These are phyloP conservation scores for Drosophila equinoxialis DNA, from an alignment of 1,140 invertebrate species.

Conservation along the genomic window DNA sequence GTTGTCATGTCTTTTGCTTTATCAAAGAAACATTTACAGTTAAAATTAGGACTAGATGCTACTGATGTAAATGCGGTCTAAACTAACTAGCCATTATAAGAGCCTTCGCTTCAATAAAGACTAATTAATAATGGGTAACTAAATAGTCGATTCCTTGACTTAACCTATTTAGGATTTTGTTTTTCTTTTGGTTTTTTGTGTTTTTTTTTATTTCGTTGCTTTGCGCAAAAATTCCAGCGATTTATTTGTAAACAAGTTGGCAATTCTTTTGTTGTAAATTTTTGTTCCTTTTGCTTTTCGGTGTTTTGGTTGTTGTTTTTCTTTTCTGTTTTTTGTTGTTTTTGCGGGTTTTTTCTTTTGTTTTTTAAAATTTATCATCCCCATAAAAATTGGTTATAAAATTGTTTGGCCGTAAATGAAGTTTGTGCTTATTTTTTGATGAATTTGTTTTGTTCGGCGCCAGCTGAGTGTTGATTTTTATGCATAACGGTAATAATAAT, in stretches of 20 bases:
- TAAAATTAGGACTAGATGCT: too few species aligned
- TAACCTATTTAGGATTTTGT: not conserved
- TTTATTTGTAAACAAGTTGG: conserved; percentile 78
- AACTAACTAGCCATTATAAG: too few species aligned
- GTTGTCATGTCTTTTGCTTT: too few species aligned
- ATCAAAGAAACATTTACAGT: too few species aligned
- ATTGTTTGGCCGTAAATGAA: conserved; percentile 70
- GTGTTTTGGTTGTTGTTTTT: conserved; percentile 43
- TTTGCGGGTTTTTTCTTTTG: conserved; percentile 32
- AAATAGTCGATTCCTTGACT: not conserved
- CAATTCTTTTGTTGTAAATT: conserved; percentile 56
- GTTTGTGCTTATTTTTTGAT: conserved; percentile 68
- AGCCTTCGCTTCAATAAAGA: not conserved
- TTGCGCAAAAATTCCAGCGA: conserved; percentile 56
- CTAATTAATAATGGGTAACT: not conserved
- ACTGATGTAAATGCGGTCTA: too few species aligned
- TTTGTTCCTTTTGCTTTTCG: conserved; percentile 47
- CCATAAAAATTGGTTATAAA: conserved; percentile 76
- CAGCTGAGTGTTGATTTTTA: conserved; percentile 58
- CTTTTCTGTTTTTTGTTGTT: conserved; percentile 50
- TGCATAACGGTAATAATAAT: conserved; percentile 38
- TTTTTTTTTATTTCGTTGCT: conserved; percentile 17
- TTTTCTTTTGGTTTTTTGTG: not conserved
- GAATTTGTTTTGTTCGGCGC: conserved; percentile 60
- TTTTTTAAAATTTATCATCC: conserved; percentile 20